Conservation (phyloP, 2,797 vertebrate species). For the Lateolabrax maculatus region DNA sequence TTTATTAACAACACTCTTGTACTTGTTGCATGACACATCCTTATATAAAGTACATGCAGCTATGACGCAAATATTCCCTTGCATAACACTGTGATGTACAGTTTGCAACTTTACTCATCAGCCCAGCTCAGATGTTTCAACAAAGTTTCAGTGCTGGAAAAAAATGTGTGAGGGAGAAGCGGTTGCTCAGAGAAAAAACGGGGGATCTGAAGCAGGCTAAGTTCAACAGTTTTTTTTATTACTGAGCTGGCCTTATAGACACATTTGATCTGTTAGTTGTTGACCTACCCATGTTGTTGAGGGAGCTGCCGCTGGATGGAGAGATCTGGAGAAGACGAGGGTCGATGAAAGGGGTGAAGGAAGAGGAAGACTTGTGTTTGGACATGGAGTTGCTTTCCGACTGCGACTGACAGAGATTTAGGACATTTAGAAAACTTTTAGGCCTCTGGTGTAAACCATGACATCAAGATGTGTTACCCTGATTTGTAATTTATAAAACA, state of each 20-base stretch:
- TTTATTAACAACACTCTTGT: neutral
- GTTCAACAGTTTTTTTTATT: constrained; percentile 4
- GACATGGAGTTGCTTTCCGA: constrained; percentile 97
- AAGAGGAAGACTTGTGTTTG: constrained; percentile 99
- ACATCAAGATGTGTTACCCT: neutral
- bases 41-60: too few relatives aligned
- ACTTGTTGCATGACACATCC: too few relatives aligned
- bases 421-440: constrained; percentile 28
- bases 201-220: neutral
- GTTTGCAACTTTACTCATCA: neutral
- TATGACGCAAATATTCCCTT: too few relatives aligned
- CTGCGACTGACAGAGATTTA: constrained; percentile 87
- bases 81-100: neutral
- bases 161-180: neutral
- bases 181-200: neutral
- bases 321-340: constrained; percentile 97
- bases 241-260: neutral
- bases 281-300: constrained; percentile 94
- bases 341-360: constrained; percentile 98
- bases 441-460: neutral
- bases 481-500: neutral
- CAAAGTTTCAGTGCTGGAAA: neutral
- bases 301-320: constrained; percentile 94
- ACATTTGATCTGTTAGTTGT: neutral
- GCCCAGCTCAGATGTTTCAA: neutral